A percentile compares a stretch with the other conserved stretches of the same genome.
These are phyloP conservation scores for Standfussiana lucernea DNA, from an alignment of 2,888 invertebrate genomes.

Conservation along the genomic window DNA sequence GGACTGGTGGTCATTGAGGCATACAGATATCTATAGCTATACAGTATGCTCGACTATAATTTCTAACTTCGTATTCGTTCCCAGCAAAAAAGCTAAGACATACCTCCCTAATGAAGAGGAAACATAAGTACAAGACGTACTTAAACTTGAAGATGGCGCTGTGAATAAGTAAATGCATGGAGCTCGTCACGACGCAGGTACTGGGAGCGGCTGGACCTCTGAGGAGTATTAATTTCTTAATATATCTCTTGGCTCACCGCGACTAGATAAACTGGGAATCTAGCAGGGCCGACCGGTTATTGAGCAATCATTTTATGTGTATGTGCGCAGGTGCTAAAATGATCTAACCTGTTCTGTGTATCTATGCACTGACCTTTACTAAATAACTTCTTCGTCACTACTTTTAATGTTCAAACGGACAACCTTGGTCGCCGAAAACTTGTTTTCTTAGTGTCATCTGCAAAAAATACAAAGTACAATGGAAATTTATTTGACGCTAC, in stretches of 20 bases:
- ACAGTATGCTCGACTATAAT: background rate
- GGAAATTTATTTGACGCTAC: slow-evolving; percentile 12
- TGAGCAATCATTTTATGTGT: slow-evolving; percentile 67
- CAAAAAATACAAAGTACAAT: slow-evolving; percentile 38
- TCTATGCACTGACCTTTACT: slow-evolving; percentile 72
- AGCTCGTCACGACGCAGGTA: background rate
- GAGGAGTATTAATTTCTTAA: slow-evolving; percentile 61
- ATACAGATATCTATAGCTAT: background rate
- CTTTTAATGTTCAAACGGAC: slow-evolving; percentile 52
- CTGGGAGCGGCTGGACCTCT: slow-evolving; percentile 12
- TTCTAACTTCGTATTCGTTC: background rate
- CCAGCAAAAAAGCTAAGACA: background rate
- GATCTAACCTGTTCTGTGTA: slow-evolving; percentile 71
- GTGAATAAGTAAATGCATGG: slow-evolving; percentile 31
- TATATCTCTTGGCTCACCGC: slow-evolving; percentile 52
- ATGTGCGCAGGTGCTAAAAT: slow-evolving; percentile 63
- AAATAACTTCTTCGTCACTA: slow-evolving; percentile 63
- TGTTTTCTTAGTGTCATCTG: slow-evolving; percentile 42
- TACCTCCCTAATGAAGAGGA: background rate
- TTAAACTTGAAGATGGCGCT: slow-evolving; percentile 20
- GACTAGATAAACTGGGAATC: slow-evolving; percentile 66
- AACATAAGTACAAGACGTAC: slow-evolving; percentile 12
- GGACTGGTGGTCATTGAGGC: background rate
- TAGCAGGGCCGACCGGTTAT: slow-evolving; percentile 71
- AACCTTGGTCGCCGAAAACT: slow-evolving; percentile 60